phyloP scores from a whole-genome alignment of 2,797 vertebrate species.

The Enteromius thamalakanensis region DNA sequence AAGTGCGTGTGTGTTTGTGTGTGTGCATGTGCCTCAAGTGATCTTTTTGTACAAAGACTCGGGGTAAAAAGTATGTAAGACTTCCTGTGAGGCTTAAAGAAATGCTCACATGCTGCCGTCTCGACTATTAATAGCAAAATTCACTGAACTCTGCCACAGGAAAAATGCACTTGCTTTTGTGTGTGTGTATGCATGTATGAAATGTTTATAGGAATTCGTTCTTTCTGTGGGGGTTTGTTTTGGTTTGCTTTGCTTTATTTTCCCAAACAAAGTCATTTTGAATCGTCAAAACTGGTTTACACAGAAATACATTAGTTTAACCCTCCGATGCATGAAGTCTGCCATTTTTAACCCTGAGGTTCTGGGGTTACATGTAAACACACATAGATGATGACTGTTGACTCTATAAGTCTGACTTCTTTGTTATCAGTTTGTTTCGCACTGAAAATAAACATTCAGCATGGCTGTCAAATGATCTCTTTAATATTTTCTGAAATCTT shows the following conservation, averaged over 20 bases:
- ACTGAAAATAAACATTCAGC: not conserved
- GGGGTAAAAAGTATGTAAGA: slow-evolving; percentile 23
- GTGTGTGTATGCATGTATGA: not conserved
- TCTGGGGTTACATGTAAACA: not conserved
- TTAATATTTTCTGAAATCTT: not conserved
- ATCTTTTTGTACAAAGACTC: slow-evolving; percentile 37
- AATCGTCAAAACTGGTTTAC: not conserved
- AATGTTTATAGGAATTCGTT: not conserved
- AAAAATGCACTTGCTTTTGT: slow-evolving; percentile 54
- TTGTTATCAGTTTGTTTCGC: not conserved
- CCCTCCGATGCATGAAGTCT: not conserved
- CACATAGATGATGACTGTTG: not conserved
- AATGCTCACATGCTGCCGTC: slow-evolving; percentile 27
- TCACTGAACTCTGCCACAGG: slow-evolving; percentile 30
- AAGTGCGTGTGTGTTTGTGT: slow-evolving; percentile 6
- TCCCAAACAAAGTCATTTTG: not conserved
- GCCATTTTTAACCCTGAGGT: not conserved
- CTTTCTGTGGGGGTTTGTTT: not conserved
- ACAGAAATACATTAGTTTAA: not conserved
- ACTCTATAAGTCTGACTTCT: not conserved
- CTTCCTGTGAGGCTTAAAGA: slow-evolving; percentile 43
- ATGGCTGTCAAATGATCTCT: no score
- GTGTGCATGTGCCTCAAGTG: slow-evolving; percentile 41
- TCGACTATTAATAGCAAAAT: slow-evolving; percentile 53
- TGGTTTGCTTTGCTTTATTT: slow-evolving; percentile 11